Conservation (phyloP, 2,797 vertebrate genomes). For the Decapterus maruadsi region DNA sequence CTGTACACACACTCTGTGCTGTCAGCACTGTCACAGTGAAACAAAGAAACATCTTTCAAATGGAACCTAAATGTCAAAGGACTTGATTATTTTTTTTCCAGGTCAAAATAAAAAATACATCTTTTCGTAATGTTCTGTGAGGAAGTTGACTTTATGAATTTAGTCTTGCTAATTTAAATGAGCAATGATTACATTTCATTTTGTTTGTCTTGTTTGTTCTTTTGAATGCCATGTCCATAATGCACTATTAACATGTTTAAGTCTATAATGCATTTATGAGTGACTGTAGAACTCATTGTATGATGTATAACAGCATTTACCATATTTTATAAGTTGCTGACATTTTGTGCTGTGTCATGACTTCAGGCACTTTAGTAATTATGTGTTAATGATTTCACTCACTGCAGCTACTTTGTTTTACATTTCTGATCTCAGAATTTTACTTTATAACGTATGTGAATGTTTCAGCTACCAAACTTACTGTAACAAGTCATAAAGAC, state of each 20-base stretch:
- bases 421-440: slow-evolving; percentile 1
- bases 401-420: slow-evolving; percentile 10
- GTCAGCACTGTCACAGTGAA: background rate
- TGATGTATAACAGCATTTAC: background rate
- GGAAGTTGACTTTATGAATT: background rate
- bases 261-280: slow-evolving; percentile 2
- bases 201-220: slow-evolving; percentile 2
- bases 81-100: background rate
- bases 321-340: slow-evolving; percentile 16
- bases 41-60: background rate
- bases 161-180: background rate
- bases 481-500: slow-evolving; percentile 4
- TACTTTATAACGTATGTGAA: background rate
- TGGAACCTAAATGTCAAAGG: background rate
- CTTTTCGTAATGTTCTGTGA: slow-evolving; percentile 5
- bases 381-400: slow-evolving; percentile 1
- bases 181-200: slow-evolving; percentile 3
- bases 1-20: background rate
- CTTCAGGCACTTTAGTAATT: slow-evolving; percentile 12
- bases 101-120: too few species aligned
- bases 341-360: slow-evolving; percentile 8
- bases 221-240: background rate
- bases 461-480: background rate
- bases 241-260: slow-evolving; percentile 4
- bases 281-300: slow-evolving; percentile 4